Conservation (phyloP, 2,888 invertebrate species). For the Ophion obscuratus region DNA sequence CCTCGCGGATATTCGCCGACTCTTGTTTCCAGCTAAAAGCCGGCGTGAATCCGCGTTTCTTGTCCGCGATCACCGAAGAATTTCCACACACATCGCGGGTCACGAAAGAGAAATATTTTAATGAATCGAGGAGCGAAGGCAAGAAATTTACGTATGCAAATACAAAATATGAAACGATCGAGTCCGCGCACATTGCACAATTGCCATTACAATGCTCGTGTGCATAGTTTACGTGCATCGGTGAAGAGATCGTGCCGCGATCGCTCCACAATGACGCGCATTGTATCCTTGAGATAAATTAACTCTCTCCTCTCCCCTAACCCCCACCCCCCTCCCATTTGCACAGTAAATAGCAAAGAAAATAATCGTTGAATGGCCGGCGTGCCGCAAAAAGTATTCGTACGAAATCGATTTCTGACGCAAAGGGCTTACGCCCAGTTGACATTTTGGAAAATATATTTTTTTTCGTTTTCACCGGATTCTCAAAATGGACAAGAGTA, state of each 20-base stretch:
- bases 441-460: too few relatives aligned
- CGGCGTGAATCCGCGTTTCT: constrained; percentile 43
- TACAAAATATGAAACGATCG: constrained; percentile 12
- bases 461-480: too few relatives aligned
- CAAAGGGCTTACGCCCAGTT: too few relatives aligned
- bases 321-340: background rate
- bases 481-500: too few relatives aligned
- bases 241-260: constrained; percentile 20
- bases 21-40: constrained; percentile 42
- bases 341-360: constrained; percentile 20
- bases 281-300: constrained; percentile 45
- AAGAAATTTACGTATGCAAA: constrained; percentile 19
- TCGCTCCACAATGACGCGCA: constrained; percentile 21
- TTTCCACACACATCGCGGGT: constrained; percentile 36
- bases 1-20: constrained; percentile 34
- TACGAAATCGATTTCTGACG: background rate
- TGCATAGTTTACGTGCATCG: constrained; percentile 12
- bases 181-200: constrained; percentile 36
- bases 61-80: constrained; percentile 43
- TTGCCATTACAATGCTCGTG: constrained; percentile 46
- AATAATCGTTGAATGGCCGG: constrained; percentile 9
- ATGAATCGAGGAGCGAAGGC: constrained; percentile 34
- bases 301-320: constrained; percentile 25
- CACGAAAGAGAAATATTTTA: constrained; percentile 46
- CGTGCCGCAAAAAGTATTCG: background rate